These are phyloP conservation scores for Gallinago media DNA, from an alignment of 2,113 vertebrate genomes.

Conservation along the genomic window DNA sequence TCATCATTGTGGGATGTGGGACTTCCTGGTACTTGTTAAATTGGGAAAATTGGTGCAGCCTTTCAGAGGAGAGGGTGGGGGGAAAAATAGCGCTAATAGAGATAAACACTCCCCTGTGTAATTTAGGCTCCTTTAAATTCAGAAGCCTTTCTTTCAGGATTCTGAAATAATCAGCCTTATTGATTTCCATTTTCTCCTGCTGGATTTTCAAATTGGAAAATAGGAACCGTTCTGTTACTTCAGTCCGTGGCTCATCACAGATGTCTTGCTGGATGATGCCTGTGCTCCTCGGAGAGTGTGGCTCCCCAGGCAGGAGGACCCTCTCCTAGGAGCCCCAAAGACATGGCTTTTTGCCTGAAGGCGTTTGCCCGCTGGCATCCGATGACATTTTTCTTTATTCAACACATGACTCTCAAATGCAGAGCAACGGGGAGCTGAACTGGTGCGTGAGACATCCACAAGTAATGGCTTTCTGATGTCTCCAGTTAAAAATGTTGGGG, in stretches of 20 bases:
- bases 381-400: background rate
- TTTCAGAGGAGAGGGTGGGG: background rate
- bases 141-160: background rate
- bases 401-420: rapidly evolving
- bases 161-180: background rate
- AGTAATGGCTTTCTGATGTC: background rate
- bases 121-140: background rate
- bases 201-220: background rate
- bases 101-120: background rate
- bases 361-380: rapidly evolving
- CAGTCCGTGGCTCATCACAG: background rate
- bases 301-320: background rate
- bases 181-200: background rate
- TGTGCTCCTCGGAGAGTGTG: rapidly evolving
- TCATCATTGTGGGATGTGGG: background rate
- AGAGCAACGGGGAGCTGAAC: background rate
- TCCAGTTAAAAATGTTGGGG: background rate
- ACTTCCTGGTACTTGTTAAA: background rate
- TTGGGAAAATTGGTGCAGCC: background rate
- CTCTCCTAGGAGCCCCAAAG: background rate
- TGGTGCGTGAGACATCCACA: rapidly evolving
- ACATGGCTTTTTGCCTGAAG: background rate
- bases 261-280: background rate
- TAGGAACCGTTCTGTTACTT: background rate
- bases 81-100: background rate